These are phyloP conservation scores for Hermetia illucens DNA, from an alignment of 1,140 invertebrate species.

Conservation along the genomic window DNA sequence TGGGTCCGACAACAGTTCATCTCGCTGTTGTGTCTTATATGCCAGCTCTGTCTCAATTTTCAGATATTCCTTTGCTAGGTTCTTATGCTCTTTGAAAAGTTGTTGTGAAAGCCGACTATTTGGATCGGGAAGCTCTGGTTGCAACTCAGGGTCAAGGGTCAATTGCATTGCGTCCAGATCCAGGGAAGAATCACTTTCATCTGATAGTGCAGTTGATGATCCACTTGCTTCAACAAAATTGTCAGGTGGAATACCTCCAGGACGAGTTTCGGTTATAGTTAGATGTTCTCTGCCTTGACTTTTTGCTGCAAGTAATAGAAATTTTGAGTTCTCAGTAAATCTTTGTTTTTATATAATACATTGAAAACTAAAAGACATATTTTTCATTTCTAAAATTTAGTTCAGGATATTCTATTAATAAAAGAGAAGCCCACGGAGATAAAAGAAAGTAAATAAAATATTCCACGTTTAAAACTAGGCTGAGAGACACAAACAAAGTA, in stretches of 20 bases:
- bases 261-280: constrained; percentile 20
- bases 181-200: constrained; percentile 13
- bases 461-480: no score
- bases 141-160: constrained; percentile 60
- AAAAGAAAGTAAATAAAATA: no score
- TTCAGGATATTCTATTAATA: background rate
- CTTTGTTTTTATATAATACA: background rate
- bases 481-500: no score
- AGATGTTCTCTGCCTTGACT: constrained; percentile 26
- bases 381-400: background rate
- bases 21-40: constrained; percentile 24
- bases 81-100: constrained; percentile 75
- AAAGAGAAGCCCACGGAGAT: no score
- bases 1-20: constrained; percentile 21
- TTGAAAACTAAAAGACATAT: no score
- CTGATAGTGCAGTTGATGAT: constrained; percentile 5
- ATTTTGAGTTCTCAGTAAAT: no score
- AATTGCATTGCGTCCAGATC: constrained; percentile 35
- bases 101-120: constrained; percentile 59
- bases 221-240: constrained; percentile 23
- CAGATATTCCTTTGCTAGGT: constrained; percentile 58
- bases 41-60: constrained; percentile 36
- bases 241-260: background rate
- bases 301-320: constrained; percentile 24
- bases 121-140: constrained; percentile 66